Percentiles rank a stretch among this genome's conserved stretches.
Conservation (phyloP, 1,140 invertebrate species). For the Cydia splendana region DNA sequence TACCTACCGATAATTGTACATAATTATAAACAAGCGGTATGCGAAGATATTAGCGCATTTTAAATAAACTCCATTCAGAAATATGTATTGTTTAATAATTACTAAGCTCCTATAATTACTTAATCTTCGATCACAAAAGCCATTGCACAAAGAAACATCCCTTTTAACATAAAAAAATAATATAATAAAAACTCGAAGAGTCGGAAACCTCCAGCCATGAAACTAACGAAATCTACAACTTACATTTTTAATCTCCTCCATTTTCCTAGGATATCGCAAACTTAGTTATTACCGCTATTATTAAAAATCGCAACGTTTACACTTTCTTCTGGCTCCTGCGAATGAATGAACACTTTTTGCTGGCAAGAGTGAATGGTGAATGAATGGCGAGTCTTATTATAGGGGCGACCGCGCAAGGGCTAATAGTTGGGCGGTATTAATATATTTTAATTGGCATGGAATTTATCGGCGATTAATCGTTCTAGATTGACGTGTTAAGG, state of each 20-base stretch:
- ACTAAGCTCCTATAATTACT: no score
- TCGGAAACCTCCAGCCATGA: no score
- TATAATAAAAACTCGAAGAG: no score
- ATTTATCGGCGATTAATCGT: slow-evolving; percentile 22
- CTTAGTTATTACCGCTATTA: not conserved
- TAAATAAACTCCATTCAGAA: no score
- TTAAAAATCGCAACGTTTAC: not conserved
- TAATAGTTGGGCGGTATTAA: slow-evolving; percentile 1
- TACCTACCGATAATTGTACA: no score
- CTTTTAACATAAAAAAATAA: no score
- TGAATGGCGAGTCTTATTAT: not conserved
- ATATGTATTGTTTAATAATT: no score
- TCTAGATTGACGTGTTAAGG: slow-evolving; percentile 16
- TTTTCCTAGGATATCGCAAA: not conserved
- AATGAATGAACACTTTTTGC: slow-evolving; percentile 22
- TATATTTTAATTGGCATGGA: slow-evolving; percentile 14
- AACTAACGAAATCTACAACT: not conserved
- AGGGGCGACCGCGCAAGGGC: not conserved
- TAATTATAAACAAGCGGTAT: not conserved
- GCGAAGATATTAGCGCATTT: no score
- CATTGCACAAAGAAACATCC: no score
- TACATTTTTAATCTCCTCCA: slow-evolving; percentile 28
- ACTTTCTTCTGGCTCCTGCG: not conserved
- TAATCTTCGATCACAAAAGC: no score
- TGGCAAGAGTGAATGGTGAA: not conserved